Conservation (phyloP, 2,888 invertebrate genomes). For the Epinotia demarniana region DNA sequence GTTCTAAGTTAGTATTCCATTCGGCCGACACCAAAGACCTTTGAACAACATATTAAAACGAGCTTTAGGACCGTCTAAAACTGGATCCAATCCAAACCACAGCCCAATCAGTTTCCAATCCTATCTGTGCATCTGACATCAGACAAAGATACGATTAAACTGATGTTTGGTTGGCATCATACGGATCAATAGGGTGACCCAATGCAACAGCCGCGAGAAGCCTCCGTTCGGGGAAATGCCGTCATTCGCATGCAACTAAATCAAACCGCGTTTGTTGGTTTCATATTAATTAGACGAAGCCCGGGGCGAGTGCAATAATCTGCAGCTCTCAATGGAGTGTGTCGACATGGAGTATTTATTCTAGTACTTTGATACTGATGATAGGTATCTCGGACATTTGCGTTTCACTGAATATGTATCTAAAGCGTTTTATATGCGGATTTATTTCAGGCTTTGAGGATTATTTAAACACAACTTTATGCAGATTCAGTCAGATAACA, state of each 20-base stretch:
- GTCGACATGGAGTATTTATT: not conserved
- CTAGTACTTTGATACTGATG: not conserved
- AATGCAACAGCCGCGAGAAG: constrained; percentile 17
- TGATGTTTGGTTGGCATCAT: constrained; percentile 16
- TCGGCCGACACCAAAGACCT: no score
- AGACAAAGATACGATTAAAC: constrained; percentile 7
- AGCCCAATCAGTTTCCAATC: not conserved
- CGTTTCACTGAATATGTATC: not conserved
- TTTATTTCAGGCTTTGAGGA: not conserved
- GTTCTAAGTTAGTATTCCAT: no score
- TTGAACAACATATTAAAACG: not conserved
- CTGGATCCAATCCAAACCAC: not conserved
- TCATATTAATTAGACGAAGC: constrained; percentile 36
- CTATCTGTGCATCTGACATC: not conserved
- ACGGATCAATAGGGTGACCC: constrained; percentile 7
- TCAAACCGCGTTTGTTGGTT: constrained; percentile 35
- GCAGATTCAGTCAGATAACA: not conserved
- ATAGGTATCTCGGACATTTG: not conserved
- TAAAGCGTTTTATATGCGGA: not conserved
- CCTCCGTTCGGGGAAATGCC: constrained; percentile 1
- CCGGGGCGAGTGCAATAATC: constrained; percentile 24
- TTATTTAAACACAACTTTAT: no score
- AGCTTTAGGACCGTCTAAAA: not conserved
- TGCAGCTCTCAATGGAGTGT: not conserved
- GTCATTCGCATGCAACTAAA: constrained; percentile 33